phyloP scores from a whole-genome alignment of 2,113 vertebrate species.

The Galeopterus variegatus region DNA sequence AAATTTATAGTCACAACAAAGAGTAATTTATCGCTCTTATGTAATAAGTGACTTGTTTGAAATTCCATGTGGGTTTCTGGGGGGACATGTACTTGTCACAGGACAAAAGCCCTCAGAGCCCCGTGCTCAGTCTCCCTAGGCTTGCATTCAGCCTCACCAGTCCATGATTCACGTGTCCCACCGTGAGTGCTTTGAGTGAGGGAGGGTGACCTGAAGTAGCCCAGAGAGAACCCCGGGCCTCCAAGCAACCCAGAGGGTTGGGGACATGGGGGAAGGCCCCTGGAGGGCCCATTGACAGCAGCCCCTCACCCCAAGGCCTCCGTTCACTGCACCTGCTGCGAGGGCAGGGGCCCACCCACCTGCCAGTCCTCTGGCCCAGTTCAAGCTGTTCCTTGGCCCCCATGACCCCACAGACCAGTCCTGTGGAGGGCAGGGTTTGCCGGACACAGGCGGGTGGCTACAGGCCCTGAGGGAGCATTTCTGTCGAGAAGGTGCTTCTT shows the following conservation, averaged over 20 bases:
- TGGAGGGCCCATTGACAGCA: no score
- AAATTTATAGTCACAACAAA: neutral
- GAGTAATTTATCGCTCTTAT: accelerated
- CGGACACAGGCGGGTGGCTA: no score
- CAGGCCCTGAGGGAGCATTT: no score
- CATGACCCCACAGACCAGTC: neutral
- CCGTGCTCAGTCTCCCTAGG: neutral
- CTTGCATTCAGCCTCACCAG: no score
- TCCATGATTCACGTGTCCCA: neutral
- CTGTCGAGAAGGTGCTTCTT: accelerated
- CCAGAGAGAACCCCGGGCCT: neutral
- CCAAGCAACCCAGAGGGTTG: neutral
- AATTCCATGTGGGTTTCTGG: neutral
- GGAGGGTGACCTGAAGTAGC: neutral
- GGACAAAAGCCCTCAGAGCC: neutral
- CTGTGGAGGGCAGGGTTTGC: neutral
- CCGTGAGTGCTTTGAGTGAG: accelerated
- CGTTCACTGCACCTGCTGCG: neutral
- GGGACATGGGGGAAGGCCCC: neutral
- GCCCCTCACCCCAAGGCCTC: neutral
- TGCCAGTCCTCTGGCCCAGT: neutral
- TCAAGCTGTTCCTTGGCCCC: neutral
- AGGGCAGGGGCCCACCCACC: neutral
- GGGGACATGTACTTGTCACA: neutral
- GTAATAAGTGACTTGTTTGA: neutral